Evolutionary conservation across 2,888 invertebrate genomes (phyloP).

Genomic region (Pachydiplax longipennis): DNA sequence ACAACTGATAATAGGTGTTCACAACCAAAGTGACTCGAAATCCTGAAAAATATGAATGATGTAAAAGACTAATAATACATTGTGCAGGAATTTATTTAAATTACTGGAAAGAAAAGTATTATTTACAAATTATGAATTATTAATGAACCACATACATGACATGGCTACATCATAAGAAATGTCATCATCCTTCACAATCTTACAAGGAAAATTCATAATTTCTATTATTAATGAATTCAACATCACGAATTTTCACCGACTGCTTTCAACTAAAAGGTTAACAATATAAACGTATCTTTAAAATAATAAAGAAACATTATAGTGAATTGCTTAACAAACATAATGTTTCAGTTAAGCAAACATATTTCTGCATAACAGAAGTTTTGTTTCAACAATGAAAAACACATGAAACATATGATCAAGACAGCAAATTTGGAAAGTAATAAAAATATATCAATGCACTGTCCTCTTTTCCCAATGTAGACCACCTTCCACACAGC

Average conservation of each 20-base stretch:
- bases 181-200: neutral
- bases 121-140: neutral
- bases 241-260: neutral
- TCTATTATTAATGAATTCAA: too few species aligned
- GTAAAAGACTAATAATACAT: neutral
- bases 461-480: neutral
- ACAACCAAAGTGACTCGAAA: neutral
- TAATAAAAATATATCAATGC: constrained; percentile 37
- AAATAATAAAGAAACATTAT: neutral
- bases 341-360: neutral
- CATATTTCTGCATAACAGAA: neutral
- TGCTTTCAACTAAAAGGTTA: neutral
- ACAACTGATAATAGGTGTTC: neutral
- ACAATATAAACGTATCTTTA: neutral
- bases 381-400: neutral
- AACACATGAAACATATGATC: neutral
- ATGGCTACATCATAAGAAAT: neutral
- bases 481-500: constrained; percentile 28
- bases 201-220: neutral
- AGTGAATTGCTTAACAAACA: neutral
- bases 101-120: neutral
- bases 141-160: neutral
- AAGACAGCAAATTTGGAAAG: neutral
- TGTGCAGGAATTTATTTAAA: constrained; percentile 1
- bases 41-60: neutral